Conservation (phyloP, 2,888 invertebrate species). For the Idaea dimidiata region DNA sequence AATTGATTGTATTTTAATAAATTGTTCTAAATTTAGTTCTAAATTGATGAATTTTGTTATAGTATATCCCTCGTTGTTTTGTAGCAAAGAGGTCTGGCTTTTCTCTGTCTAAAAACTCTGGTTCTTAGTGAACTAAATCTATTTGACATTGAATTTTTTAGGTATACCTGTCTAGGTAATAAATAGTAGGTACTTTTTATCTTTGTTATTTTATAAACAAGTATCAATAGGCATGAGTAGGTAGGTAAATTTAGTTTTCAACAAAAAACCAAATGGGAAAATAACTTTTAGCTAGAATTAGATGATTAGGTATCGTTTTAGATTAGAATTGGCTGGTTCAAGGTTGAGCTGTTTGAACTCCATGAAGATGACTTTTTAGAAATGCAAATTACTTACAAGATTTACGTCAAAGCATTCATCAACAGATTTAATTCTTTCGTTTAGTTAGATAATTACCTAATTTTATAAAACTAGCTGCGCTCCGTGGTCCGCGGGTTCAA, state of each 20-base stretch:
- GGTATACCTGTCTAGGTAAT: not conserved
- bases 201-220: not conserved
- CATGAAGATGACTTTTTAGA: not conserved
- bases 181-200: not conserved
- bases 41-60: no score
- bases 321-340: not conserved
- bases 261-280: not conserved
- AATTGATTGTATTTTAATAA: no score
- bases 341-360: not conserved
- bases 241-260: not conserved
- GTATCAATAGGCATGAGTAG: not conserved
- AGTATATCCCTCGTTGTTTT: not conserved
- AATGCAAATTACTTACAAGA: not conserved
- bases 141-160: not conserved
- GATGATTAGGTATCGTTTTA: not conserved
- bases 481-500: no score
- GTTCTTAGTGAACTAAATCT: not conserved
- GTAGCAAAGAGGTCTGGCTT: not conserved
- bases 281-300: not conserved
- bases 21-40: no score
- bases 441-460: no score
- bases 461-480: no score
- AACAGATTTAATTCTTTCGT: no score
- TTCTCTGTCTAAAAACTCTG: not conserved
- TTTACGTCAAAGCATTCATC: no score